Base-by-base conservation (phyloP, 2,888 invertebrate genomes). In the Pollenia griseotomentosa region DNA sequence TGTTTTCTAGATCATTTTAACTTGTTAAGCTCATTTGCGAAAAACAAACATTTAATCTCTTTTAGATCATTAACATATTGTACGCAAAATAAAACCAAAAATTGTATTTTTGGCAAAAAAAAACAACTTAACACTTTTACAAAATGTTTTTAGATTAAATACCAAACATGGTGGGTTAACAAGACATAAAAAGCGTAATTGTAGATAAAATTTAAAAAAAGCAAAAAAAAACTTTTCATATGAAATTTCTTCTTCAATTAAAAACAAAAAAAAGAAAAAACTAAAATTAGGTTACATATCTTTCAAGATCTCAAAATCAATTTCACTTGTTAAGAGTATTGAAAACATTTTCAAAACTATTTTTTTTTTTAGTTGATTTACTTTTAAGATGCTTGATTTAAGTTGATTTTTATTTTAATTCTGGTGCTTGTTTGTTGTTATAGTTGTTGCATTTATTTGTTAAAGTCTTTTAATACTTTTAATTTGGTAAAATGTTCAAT, bases 101-200 rank as follows among this genome's bases (percentile, higher is more conserved):
- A 73, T 66, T 66, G 19, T 53, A 8, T 40, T 78, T 71, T 71
- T 53, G 53, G 16, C 46, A 1, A 73, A 85, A 42, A 48, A n/a
- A 42, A 63, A n/a, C 46, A 6, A 78, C 48, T 51, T 48, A 71
- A 73, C 71, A 84, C 65, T 78, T 68, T 61, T 78, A 68, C 57
- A 48, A 78, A 81, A 68, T 82, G 81, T 81, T 83, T 85, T 78
- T 74, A 74, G 87, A 84, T 84, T 87, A 87, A 87, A 87, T 87
- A 82, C 84, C 87, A 84, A 87, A 87, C 87, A 82, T 87, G 81
- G 84, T 87, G 74, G 81, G 63, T 87, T 87, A 87, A 87, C 87
- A 81, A 84, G 87, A 84, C 73, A 78, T 74, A 79, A 70, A 70
- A 77, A 83, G 55, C 78, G 84, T 84, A 87, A 87, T 87, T 87